Conservation (phyloP, 2,113 vertebrate species). For the Dipodomys spectabilis region DNA sequence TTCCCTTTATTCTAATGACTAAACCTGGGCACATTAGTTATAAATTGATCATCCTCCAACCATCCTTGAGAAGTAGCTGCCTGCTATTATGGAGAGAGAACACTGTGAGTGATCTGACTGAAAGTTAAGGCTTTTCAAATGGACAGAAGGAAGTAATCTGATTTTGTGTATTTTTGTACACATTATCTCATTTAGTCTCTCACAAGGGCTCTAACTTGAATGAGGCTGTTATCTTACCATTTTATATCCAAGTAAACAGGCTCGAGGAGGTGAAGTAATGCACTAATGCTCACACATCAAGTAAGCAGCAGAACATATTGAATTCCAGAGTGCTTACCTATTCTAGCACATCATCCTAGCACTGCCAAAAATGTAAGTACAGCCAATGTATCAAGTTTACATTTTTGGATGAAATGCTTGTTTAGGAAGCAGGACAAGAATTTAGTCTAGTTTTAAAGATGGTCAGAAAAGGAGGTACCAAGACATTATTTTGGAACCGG, state of each 20-base stretch:
- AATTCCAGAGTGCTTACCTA: background rate
- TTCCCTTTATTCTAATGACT: constrained; percentile 20
- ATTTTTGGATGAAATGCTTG: constrained; percentile 13
- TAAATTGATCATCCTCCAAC: background rate
- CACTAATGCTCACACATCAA: background rate
- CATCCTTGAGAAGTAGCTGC: constrained; percentile 14
- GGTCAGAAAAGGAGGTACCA: background rate
- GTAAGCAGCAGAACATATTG: background rate
- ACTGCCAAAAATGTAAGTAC: constrained; percentile 1
- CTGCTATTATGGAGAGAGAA: background rate
- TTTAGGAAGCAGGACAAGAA: constrained; percentile 13
- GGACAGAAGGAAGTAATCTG: constrained; percentile 2
- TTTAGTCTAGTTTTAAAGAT: constrained; percentile 7
- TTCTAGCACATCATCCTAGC: background rate
- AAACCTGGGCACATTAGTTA: background rate
- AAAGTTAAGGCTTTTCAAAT: constrained; percentile 37
- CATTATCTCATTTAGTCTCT: background rate
- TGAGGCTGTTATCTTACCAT: background rate
- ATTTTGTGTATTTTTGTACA: background rate
- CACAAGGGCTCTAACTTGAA: background rate
- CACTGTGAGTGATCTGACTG: background rate
- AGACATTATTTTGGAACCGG: constrained; percentile 18
- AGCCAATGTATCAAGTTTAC: background rate
- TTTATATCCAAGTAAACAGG: constrained; percentile 31
- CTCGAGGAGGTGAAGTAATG: background rate